phyloP scores from a whole-genome alignment of 2,888 invertebrate species.

The Calephelis perditalis region DNA sequence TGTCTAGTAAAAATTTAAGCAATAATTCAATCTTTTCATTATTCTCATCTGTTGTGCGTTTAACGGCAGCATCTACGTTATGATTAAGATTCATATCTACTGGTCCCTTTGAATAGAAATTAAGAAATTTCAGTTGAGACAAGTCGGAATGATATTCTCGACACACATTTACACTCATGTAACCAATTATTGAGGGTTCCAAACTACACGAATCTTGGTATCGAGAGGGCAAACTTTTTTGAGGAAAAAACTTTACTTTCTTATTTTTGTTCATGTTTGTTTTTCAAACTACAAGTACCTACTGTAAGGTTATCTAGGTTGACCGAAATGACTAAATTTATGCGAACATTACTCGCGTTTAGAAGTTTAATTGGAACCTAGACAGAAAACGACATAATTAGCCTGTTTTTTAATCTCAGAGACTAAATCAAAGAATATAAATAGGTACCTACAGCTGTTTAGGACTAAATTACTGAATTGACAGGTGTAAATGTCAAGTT shows the following conservation, averaged over 20 bases:
- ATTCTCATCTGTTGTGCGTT: conserved; percentile 39
- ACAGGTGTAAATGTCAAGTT: too few relatives aligned
- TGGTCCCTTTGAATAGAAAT: conserved; percentile 28
- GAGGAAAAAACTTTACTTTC: neutral
- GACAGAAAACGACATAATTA: too few relatives aligned
- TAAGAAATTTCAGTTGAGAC: conserved; percentile 39
- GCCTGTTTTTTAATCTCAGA: too few relatives aligned
- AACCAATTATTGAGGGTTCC: conserved; percentile 34
- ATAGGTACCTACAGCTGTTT: too few relatives aligned
- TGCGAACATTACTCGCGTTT: too few relatives aligned
- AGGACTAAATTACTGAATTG: too few relatives aligned
- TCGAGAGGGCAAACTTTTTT: neutral
- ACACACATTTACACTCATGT: conserved; percentile 40
- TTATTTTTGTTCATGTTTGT: neutral
- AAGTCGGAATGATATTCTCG: conserved; percentile 37
- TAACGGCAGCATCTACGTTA: conserved; percentile 36
- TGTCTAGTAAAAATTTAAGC: conserved; percentile 35
- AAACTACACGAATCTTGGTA: neutral
- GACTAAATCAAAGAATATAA: too few relatives aligned
- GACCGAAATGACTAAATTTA: too few relatives aligned
- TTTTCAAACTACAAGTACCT: too few relatives aligned
- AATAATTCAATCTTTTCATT: conserved; percentile 38
- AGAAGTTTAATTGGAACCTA: too few relatives aligned
- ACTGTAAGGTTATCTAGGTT: too few relatives aligned
- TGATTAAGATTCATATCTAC: conserved; percentile 36